phyloP scores from a whole-genome alignment of 2,797 vertebrate species.

The Anniella stebbinsi region DNA sequence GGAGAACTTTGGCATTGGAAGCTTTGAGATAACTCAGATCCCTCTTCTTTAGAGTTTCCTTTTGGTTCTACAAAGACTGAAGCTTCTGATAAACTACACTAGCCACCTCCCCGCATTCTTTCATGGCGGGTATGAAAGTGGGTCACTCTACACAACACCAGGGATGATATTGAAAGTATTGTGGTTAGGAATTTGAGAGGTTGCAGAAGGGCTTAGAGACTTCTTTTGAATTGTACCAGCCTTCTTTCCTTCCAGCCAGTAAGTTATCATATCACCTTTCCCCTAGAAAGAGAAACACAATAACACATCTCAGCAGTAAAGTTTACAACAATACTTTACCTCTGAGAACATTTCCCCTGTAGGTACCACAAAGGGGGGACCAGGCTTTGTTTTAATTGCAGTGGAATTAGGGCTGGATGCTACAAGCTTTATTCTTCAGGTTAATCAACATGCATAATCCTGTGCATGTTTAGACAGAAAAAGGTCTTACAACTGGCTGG shows the following conservation, averaged over 20 bases:
- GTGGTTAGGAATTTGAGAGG: constrained; percentile 56
- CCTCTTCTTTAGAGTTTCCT: constrained; percentile 22
- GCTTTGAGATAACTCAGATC: neutral
- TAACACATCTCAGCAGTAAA: neutral
- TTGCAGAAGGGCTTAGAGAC: constrained; percentile 38
- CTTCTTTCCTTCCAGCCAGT: constrained; percentile 87
- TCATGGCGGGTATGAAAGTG: constrained; percentile 67
- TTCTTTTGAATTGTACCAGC: constrained; percentile 60
- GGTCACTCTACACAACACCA: constrained; percentile 72
- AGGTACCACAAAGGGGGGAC: neutral
- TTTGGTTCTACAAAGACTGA: constrained; percentile 10
- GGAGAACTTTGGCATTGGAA: constrained; percentile 30
- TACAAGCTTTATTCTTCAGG: neutral
- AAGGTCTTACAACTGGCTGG: too few species aligned
- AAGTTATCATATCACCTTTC: constrained; percentile 89
- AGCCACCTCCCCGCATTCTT: constrained; percentile 1
- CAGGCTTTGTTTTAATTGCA: neutral
- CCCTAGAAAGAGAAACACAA: constrained; percentile 76
- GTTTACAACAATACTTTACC: neutral
- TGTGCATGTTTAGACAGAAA: too few species aligned
- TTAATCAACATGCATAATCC: neutral
- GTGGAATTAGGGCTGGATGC: neutral
- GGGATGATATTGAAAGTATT: constrained; percentile 76
- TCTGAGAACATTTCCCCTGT: neutral
- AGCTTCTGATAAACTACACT: constrained; percentile 22